These are phyloP conservation scores for Chaenodraco wilsoni DNA, from an alignment of 2,797 vertebrate species.

Conservation along the genomic window DNA sequence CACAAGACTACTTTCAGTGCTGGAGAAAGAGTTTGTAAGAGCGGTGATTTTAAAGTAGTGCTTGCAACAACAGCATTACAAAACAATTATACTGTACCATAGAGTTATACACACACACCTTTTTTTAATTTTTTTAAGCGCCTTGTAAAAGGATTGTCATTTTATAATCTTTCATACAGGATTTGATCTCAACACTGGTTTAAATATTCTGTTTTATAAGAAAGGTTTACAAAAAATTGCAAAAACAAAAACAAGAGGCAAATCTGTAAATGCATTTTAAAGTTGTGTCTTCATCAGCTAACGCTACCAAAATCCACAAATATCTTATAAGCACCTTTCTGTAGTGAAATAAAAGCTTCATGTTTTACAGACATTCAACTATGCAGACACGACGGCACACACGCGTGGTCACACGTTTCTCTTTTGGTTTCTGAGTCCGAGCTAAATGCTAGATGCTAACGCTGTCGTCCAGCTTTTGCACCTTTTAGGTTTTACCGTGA, in stretches of 20 bases:
- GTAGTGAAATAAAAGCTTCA: conserved; percentile 50
- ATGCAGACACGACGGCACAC: conserved; percentile 52
- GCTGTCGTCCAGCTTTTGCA: conserved; percentile 13
- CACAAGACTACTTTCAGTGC: conserved; percentile 68
- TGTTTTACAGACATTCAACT: conserved; percentile 70
- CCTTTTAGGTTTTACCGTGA: background rate
- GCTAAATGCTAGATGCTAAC: conserved; percentile 69
- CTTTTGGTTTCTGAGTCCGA: conserved; percentile 61
- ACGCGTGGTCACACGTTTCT: conserved; percentile 34
- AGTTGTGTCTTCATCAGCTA: conserved; percentile 16
- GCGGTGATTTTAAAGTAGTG: conserved; percentile 72
- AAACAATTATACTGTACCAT: conserved; percentile 41
- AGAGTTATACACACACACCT: conserved; percentile 28
- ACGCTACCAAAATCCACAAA: conserved; percentile 19
- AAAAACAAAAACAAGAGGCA: conserved; percentile 34
- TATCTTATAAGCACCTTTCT: conserved; percentile 50
- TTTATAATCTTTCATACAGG: conserved; percentile 45
- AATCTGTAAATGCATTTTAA: conserved; percentile 60
- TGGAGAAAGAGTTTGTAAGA: conserved; percentile 59
- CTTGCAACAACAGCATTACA: conserved; percentile 54
- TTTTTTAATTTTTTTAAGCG: conserved; percentile 17
- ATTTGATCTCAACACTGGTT: conserved; percentile 46
- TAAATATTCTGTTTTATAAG: conserved; percentile 58
- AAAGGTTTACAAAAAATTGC: conserved; percentile 57
- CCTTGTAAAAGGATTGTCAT: conserved; percentile 51